Evolutionary conservation across 2,888 invertebrate species (phyloP), one percentile per base, ranked within the genome.

Genomic region (Willowsia nigromaculata): DNA sequence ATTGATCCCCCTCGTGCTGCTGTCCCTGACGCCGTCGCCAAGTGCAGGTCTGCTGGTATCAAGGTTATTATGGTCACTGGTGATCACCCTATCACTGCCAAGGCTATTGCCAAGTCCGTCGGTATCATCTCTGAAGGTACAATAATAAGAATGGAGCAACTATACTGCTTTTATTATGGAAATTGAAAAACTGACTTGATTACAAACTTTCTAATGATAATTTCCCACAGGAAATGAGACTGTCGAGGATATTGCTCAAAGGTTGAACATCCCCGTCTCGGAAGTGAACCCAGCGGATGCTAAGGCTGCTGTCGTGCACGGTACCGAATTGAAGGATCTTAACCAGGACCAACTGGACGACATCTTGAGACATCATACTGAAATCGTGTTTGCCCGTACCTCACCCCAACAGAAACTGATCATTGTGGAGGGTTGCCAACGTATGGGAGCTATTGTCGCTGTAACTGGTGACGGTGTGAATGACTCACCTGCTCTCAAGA

Each of bases 381-480:
- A 95, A 93, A 94, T 95, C 88, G 95, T 95, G 22, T 95, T 95
- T 93, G 95, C 95, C 9, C 93, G 95, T 85, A 93, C 95, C 1
- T 95, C 95, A 0, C 95, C 95, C 0, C 94, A 95, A 90, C 95
- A 95, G 92, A 95, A 95, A 91, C 93, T 95, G 86, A 95, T 95
- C 93, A 96, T 96, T 93, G 95, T 96, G 5, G 97, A 98, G 94
- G 97, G 97, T 86, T 97, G 97, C 93, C 97, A 97, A 93, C 95
- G 96, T 83, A 94, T 95, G 78, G 96, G 96, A 43, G 96, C 96
- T 90, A 96, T 97, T 92, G 97, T 97, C 88, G 97, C 97, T n/a
- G 97, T 97, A 0, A 97, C 97, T 47, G 98, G 98, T 1, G 92
- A 92, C 40, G 97, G 97, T 47, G 97, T 97, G 2, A 97, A 97